Base-by-base conservation (phyloP, 2,888 invertebrate species). In the Cinara cedri region DNA sequence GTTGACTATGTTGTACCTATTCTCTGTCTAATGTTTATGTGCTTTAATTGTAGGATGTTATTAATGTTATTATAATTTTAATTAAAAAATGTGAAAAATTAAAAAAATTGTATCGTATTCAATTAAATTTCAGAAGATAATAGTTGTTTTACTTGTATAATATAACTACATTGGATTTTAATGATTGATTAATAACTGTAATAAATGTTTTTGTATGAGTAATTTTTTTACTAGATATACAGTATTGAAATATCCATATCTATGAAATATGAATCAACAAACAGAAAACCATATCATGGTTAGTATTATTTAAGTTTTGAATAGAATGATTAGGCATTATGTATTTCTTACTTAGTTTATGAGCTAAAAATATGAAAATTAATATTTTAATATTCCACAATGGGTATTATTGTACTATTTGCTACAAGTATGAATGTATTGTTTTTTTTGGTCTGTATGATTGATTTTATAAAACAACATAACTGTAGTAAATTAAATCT, bases 271-370 rank as follows among this genome's bases (percentile, higher is more conserved):
- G 76, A 76, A 19, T 46, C 66, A 57, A 57, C 76, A 46, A 34
- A 66, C 76, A 34, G 76, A 76, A 46, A 76, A 68, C 8, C 66
- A 76, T 57, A 46, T 76, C 57, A 66, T 76, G 76, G 76, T 76
- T 19, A 66, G 76, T 76, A 57, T 51, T n/a, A 44, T 68, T 26
- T 13, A 46, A 13, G 54, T 21, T 19, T 21, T 21, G 11, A 13
- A 44, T 44, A 44, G 1, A 54, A 54, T 19, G 19, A 19, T 10
- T 54, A 54, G 3, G 19, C 4, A 8, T 55, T 21, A 11, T 19
- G n/a, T 54, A 19, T 19, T 19, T 54, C 19, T 54, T 6, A 19
- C 9, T 54, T n/a, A 19, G 6, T 19, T 9, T 54, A 19, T 54
- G 19, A 8, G 2, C 19, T 8, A 19, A 4, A 51, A 16, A 16